These are phyloP conservation scores for Hipparchia semele DNA, from an alignment of 2,888 invertebrate species.

Conservation along the genomic window DNA sequence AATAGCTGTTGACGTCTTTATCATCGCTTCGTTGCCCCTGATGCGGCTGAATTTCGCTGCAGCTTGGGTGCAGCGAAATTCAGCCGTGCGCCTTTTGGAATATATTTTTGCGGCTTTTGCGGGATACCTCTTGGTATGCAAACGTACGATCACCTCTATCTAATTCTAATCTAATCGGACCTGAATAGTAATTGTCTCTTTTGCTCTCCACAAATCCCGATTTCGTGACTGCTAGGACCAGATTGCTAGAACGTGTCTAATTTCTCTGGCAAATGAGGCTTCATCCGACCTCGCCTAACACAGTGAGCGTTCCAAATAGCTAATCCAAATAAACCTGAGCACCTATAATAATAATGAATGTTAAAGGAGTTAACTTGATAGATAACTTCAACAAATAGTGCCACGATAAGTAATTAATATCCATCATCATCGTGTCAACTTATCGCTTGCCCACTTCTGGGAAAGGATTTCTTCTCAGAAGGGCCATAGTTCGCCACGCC, in stretches of 20 bases:
- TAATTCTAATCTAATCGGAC: conserved; percentile 2
- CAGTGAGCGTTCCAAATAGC: neutral
- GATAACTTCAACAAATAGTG: neutral
- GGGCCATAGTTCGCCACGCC: too few species aligned
- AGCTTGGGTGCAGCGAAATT: too few species aligned
- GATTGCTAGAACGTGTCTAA: conserved; percentile 13
- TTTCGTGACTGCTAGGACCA: conserved; percentile 1
- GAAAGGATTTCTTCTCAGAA: too few species aligned
- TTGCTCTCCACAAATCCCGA: neutral
- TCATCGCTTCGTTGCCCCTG: too few species aligned
- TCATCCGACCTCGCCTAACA: neutral
- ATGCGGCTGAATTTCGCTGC: too few species aligned
- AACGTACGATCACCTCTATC: neutral
- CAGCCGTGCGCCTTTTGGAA: too few species aligned
- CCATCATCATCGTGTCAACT: too few species aligned
- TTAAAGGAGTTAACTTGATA: neutral
- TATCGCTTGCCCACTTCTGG: too few species aligned
- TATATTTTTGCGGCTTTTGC: neutral
- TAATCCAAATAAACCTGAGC: neutral
- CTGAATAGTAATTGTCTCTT: conserved; percentile 11
- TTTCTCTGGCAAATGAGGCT: conserved; percentile 12
- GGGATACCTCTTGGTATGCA: neutral
- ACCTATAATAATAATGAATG: neutral
- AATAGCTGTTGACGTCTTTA: too few species aligned
- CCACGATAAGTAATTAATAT: too few species aligned